phyloP scores from a whole-genome alignment of 2,888 invertebrate species.

The Plebejus anna region DNA sequence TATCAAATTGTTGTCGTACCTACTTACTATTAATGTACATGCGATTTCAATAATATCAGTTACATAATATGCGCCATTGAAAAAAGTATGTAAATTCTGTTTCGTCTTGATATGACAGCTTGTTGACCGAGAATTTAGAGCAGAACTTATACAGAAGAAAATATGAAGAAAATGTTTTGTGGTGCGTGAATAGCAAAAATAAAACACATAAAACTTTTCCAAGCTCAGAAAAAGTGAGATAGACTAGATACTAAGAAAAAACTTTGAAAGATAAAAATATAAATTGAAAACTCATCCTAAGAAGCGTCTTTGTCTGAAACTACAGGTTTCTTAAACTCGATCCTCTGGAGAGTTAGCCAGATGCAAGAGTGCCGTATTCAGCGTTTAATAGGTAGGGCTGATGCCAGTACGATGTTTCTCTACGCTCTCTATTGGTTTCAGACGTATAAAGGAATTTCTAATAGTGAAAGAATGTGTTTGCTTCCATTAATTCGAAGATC shows the following conservation, averaged over 20 bases:
- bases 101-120: neutral
- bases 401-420: conserved; percentile 23
- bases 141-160: neutral
- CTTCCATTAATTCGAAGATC: conserved; percentile 45
- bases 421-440: conserved; percentile 40
- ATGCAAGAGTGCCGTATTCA: conserved; percentile 38
- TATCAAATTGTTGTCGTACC: neutral
- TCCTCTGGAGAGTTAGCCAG: conserved; percentile 35
- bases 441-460: conserved; percentile 39
- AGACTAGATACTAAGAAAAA: conserved; percentile 12
- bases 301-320: conserved; percentile 20
- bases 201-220: conserved; percentile 1
- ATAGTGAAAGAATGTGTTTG: conserved; percentile 49
- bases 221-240: neutral
- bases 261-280: conserved; percentile 7
- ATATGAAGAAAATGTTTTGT: conserved; percentile 4
- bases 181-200: neutral
- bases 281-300: conserved; percentile 2
- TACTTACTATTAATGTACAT: neutral
- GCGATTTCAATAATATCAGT: no score
- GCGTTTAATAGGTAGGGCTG: conserved; percentile 38
- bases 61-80: no score
- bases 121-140: neutral
- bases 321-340: conserved; percentile 38
- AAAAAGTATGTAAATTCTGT: neutral